Percentiles rank a stretch among this genome's conserved stretches.
Conservation (phyloP, 2,113 vertebrate species). For the Typhlomys cinereus region DNA sequence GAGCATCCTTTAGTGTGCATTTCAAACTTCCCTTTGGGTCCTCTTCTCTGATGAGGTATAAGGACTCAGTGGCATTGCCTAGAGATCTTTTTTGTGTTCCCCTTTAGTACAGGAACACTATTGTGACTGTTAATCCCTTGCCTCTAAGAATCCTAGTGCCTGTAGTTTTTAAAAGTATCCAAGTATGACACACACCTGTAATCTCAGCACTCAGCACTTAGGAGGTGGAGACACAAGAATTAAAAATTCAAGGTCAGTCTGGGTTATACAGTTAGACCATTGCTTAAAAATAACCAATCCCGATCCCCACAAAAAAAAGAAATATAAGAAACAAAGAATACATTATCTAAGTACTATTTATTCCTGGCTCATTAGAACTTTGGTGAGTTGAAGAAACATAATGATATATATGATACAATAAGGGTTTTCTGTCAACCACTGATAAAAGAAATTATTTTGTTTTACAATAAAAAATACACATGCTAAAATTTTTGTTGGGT, state of each 20-base stretch:
- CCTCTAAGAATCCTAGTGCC: too few species aligned
- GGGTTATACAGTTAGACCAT: neutral
- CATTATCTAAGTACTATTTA: neutral
- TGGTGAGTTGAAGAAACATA: neutral
- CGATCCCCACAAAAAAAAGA: neutral
- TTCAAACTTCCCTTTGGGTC: too few species aligned
- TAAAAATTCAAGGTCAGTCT: neutral
- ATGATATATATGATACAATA: neutral
- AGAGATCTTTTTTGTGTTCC: too few species aligned
- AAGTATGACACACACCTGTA: neutral
- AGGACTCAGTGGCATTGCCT: too few species aligned
- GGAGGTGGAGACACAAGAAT: neutral
- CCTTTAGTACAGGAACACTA: too few species aligned
- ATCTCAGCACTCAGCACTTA: neutral
- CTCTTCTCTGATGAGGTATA: too few species aligned
- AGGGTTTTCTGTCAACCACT: neutral
- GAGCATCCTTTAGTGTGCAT: too few species aligned
- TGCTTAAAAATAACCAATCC: neutral
- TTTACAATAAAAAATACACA: neutral
- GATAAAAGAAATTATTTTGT: neutral
- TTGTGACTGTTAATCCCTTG: too few species aligned
- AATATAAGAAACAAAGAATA: neutral
- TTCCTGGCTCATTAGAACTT: neutral
- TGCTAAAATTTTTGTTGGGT: neutral
- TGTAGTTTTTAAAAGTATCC: too few species aligned